Evolutionary conservation across 2,888 invertebrate genomes (phyloP), one percentile per base, ranked within the genome.

Genomic region (Pterobdella sp.): DNA sequence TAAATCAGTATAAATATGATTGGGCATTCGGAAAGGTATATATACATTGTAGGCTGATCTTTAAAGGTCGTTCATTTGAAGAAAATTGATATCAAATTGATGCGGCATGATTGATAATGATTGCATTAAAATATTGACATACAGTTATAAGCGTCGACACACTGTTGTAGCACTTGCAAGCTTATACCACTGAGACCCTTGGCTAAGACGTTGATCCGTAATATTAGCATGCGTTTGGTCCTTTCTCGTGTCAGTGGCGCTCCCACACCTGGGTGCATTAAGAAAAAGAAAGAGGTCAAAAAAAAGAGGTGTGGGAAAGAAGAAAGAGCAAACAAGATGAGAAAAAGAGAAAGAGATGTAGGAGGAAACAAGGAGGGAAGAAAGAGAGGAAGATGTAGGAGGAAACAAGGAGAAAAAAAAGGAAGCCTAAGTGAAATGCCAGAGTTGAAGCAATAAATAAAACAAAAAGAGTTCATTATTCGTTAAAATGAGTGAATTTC

Each of bases 121-220:
- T n/a, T n/a, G 26, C 26, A 64, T 7, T n/a, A 22, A 64, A 14
- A 26, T 18, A 64, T 34, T 32, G 32, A 75, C 82, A 79, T 80
- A 88, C 88, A 87, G 80, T 89, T 89, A 80, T 89, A 89, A 1
- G 88, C 88, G 66, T 86, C 87, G 31, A 89, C 85, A 76, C 88
- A 85, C 77, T 87, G 86, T 66, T 85, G 82, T 18, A 89, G 83
- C 22, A 87, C 87, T 69, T 84, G 83, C 29, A 87, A 79, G 0
- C 88, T 87, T 74, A 89, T 88, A 7, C 89, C 89, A 77, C 88
- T 88, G 84, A 87, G 87, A 4, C 89, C 89, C 80, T 89, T 89
- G n/a, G 88, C 87, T 64, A 89, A 81, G 0, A 88, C 87, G 79
- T 89, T 89, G 77, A 89, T 88, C 34, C 88, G 81, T 3, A 89